Percentiles rank a stretch among this genome's conserved stretches.
These are phyloP conservation scores for Pipistrellus nathusii DNA, from an alignment of 2,797 vertebrate genomes.

Conservation along the genomic window DNA sequence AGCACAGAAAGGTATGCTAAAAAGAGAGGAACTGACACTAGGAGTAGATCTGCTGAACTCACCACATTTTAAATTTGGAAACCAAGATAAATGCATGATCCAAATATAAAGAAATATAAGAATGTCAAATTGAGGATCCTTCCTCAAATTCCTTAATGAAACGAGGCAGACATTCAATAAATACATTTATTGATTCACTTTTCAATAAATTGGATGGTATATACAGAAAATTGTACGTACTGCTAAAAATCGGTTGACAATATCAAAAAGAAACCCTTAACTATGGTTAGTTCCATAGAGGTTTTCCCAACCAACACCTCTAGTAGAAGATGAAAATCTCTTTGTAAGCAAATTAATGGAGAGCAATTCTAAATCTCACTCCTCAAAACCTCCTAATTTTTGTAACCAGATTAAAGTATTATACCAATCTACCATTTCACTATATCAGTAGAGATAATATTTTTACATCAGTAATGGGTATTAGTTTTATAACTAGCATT, in stretches of 20 bases:
- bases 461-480: neutral
- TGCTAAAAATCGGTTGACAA: neutral
- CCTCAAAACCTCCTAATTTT: slow-evolving; percentile 14
- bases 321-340: neutral
- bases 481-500: slow-evolving; percentile 31
- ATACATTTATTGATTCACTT: slow-evolving; percentile 28
- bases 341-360: slow-evolving; percentile 20
- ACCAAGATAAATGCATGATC: neutral
- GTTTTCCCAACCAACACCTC: neutral
- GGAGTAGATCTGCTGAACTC: neutral
- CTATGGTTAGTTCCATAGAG: neutral
- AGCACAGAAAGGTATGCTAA: neutral
- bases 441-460: neutral
- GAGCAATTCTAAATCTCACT: slow-evolving; percentile 6
- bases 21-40: neutral
- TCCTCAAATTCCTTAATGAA: slow-evolving; percentile 51
- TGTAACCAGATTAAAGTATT: slow-evolving; percentile 1
- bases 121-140: neutral
- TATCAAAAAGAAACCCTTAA: neutral
- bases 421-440: neutral
- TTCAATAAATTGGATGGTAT: slow-evolving; percentile 38
- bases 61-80: slow-evolving; percentile 23
- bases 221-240: neutral
- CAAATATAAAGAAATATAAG: neutral
- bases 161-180: neutral